Percentiles rank a stretch among this genome's conserved stretches.
Evolutionary conservation across 2,797 vertebrate genomes (phyloP).

Genomic region (Triplophysa bombifrons): DNA sequence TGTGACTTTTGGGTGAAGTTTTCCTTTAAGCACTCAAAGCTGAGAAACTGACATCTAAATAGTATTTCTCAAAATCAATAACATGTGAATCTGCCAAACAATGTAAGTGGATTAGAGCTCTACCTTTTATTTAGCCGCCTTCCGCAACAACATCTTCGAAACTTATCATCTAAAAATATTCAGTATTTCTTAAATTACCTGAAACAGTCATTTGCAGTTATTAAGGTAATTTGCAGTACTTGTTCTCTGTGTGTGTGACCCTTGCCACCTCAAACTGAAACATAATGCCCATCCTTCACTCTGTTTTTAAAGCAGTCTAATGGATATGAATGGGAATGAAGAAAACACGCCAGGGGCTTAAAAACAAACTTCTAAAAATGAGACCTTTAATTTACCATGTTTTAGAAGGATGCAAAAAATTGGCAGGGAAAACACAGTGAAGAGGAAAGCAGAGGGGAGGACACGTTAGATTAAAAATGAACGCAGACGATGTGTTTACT

Average conservation of each 20-base stretch:
- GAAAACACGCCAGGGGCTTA: slow-evolving; percentile 10
- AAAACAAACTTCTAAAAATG: slow-evolving; percentile 23
- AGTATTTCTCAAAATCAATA: slow-evolving; percentile 10
- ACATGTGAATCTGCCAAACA: slow-evolving; percentile 21
- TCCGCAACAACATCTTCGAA: not conserved
- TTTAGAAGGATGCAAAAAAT: slow-evolving; percentile 15
- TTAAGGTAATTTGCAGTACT: not conserved
- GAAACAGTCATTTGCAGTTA: not conserved
- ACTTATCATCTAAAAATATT: not conserved
- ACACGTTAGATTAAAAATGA: not conserved
- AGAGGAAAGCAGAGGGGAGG: not conserved
- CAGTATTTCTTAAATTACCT: not conserved
- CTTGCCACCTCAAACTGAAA: not conserved
- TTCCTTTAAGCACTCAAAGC: slow-evolving; percentile 11
- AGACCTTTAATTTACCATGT: slow-evolving; percentile 27
- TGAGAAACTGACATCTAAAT: slow-evolving; percentile 4
- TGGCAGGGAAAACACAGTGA: not conserved
- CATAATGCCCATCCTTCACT: slow-evolving; percentile 18
- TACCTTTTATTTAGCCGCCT: not conserved
- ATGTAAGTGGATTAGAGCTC: not conserved
- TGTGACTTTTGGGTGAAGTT: not conserved
- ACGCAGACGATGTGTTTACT: not conserved
- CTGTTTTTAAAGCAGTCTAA: slow-evolving; percentile 3
- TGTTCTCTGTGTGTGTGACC: not conserved
- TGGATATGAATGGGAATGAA: slow-evolving; percentile 12